These are phyloP conservation scores for Pinna nobilis DNA, from an alignment of 1,140 invertebrate genomes.

Conservation along the genomic window DNA sequence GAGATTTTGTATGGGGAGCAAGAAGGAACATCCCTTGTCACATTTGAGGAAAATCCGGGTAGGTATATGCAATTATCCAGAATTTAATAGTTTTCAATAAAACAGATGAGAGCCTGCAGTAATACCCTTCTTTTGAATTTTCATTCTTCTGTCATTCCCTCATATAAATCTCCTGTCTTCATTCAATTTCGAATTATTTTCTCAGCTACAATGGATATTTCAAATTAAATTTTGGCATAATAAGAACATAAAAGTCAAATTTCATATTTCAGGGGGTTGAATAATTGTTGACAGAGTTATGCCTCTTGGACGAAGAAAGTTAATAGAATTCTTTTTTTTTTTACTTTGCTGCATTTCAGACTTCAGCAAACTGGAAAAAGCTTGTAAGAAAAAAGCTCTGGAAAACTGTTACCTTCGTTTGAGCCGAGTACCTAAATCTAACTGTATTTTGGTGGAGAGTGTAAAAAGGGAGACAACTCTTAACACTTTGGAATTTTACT, in stretches of 20 bases:
- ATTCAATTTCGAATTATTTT: background rate
- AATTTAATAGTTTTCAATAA: too few relatives aligned
- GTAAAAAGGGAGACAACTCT: slow-evolving; percentile 18
- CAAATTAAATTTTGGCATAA: too few relatives aligned
- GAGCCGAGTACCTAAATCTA: slow-evolving; percentile 29
- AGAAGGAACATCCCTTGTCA: slow-evolving; percentile 34
- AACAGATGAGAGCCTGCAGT: too few relatives aligned
- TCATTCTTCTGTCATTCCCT: background rate
- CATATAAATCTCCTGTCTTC: background rate
- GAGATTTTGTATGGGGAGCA: slow-evolving; percentile 32
- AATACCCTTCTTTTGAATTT: background rate
- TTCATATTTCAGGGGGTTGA: too few relatives aligned
- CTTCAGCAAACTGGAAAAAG: slow-evolving; percentile 29
- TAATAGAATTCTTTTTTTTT: too few relatives aligned
- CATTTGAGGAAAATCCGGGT: slow-evolving; percentile 37
- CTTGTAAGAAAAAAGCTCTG: slow-evolving; percentile 33
- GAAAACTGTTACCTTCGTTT: slow-evolving; percentile 37
- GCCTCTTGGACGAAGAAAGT: too few relatives aligned
- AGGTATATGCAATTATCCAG: too few relatives aligned
- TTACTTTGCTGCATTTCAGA: slow-evolving; percentile 33
- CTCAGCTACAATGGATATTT: too few relatives aligned
- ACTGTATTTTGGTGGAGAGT: slow-evolving; percentile 39
- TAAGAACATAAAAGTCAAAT: too few relatives aligned
- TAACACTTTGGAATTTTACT: slow-evolving; percentile 44
- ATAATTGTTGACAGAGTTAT: too few relatives aligned